Percentiles rank a stretch among this genome's conserved stretches.
These are phyloP conservation scores for Callipepla squamata DNA, from an alignment of 2,113 vertebrate genomes.

Conservation along the genomic window DNA sequence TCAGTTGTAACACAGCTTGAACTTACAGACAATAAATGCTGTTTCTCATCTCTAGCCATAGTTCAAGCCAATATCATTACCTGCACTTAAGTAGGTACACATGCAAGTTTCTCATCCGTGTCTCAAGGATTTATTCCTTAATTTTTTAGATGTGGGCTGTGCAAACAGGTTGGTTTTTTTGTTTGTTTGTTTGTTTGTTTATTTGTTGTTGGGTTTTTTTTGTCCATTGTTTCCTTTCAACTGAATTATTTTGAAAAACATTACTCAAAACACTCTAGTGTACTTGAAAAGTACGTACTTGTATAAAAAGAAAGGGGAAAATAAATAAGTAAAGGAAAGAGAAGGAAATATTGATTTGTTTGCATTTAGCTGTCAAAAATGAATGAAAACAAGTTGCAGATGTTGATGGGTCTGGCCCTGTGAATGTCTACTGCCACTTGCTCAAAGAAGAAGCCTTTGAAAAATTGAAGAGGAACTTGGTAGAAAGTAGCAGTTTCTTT, in stretches of 20 bases:
- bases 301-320: not conserved
- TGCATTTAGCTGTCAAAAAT: not conserved
- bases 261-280: not conserved
- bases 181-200: too few relatives aligned
- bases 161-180: not conserved
- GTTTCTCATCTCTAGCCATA: not conserved
- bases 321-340: not conserved
- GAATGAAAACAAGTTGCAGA: not conserved
- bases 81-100: not conserved
- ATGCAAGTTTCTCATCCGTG: not conserved
- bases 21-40: not conserved
- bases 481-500: not conserved
- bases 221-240: not conserved
- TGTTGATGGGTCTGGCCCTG: not conserved
- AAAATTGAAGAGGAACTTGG: not conserved
- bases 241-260: not conserved
- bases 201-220: not conserved
- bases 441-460: not conserved
- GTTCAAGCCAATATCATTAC: not conserved
- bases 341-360: not conserved
- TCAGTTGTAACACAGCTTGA: not conserved
- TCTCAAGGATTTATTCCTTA: not conserved
- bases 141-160: not conserved
- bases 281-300: not conserved
- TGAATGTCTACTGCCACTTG: not conserved